Evolutionary conservation across 2,797 vertebrate genomes (phyloP), one percentile per base, ranked within the genome.

Genomic region (Hydrocynus forskahlii): DNA sequence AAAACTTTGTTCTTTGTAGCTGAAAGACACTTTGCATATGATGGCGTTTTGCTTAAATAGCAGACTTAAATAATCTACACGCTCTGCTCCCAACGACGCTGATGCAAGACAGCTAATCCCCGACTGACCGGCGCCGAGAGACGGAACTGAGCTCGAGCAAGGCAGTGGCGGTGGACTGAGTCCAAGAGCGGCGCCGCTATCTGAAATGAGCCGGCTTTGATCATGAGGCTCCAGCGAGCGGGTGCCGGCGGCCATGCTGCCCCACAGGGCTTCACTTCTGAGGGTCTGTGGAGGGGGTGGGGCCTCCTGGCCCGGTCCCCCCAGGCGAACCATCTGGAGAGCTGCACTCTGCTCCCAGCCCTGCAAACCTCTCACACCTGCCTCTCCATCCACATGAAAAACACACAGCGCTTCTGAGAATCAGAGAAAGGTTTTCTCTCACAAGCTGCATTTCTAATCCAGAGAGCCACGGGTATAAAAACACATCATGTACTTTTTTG

Each of bases 261-360:
- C 83, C 79, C 84, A 78, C 72, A 88, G 83, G 81, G 69, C 54
- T 68, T 43, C 13, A 83, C 86, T 85, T 89, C 84, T 70, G 78
- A 86, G 76, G 64, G 76, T 80, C 62, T 76, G 79, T 78, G 77
- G 85, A 81, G 74, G 84, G 86, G 77, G 89, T 87, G 86, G 87
- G 89, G 83, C 45, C 21, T 73, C 79, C 78, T 76, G 81, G 81
- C 85, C 12, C 23, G 71, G 71, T 71, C 86, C 89, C 88, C 88
- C 80, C 85, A 91, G 91, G 87, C 89, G 86, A 89, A 84, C 86
- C 90, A 92, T 93, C 91, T 93, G 89, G 91, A 90, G 87, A 88
- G 67, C 64, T 68, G 78, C 72, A 45, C 62, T 63, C 76, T 79
- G 67, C 71, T 80, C 48, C 64, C 67, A 83, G 74, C 38, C 6